phyloP scores from a whole-genome alignment of 2,797 vertebrate genomes.

The Heliangelus exortis region DNA sequence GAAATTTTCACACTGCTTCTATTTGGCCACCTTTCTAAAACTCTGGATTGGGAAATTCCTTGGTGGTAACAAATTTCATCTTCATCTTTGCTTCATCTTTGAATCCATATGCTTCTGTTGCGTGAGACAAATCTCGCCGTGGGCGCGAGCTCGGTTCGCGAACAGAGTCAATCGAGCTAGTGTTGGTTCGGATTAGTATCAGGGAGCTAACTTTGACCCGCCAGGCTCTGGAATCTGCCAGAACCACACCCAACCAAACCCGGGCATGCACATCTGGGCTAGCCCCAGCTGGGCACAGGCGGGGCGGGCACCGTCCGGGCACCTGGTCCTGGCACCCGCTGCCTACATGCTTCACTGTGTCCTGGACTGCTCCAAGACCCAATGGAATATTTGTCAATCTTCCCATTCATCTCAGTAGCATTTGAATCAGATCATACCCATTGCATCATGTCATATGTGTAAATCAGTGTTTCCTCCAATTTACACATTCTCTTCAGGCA shows the following conservation, averaged over 20 bases:
- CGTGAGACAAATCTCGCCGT: too few relatives aligned
- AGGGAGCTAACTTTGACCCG: too few relatives aligned
- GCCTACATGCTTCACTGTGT: background rate
- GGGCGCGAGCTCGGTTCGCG: too few relatives aligned
- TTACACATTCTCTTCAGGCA: conserved; percentile 35
- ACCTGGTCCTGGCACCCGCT: too few relatives aligned
- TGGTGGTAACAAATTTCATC: background rate
- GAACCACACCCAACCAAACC: too few relatives aligned
- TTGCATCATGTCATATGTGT: background rate
- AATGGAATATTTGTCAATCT: background rate
- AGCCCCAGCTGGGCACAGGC: too few relatives aligned
- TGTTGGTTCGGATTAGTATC: too few relatives aligned
- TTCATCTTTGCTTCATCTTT: background rate
- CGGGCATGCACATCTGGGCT: too few relatives aligned
- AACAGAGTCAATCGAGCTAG: too few relatives aligned
- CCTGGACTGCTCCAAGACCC: background rate
- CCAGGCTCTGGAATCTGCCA: too few relatives aligned
- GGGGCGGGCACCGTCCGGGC: too few relatives aligned
- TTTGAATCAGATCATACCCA: background rate
- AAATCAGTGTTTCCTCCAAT: background rate
- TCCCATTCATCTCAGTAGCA: background rate
- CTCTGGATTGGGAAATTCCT: background rate
- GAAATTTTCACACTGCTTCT: background rate
- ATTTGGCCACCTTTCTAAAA: background rate
- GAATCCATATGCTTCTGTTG: background rate